Conservation (phyloP, 2,888 invertebrate genomes). For the Orchesella flavescens region DNA sequence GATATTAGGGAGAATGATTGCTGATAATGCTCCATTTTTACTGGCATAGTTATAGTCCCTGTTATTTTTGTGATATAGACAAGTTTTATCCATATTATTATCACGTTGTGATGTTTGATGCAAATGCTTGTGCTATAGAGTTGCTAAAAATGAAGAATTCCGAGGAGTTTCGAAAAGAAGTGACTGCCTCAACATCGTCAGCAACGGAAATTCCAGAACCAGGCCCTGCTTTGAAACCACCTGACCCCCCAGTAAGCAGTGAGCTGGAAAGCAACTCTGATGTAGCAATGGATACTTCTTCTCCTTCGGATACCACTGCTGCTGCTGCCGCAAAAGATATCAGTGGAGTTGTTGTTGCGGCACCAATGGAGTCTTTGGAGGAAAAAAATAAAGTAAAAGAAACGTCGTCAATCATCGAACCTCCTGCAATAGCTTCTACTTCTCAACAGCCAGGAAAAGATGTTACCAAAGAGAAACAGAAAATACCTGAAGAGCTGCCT, state of each 20-base stretch:
- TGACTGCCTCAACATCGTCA: conserved; percentile 22
- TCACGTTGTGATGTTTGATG: conserved; percentile 44
- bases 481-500: conserved; percentile 11
- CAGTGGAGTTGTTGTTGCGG: neutral
- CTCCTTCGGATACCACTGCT: neutral
- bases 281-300: neutral
- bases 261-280: neutral
- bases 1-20: no score
- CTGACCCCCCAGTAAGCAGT: conserved; percentile 8
- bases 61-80: no score
- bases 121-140: conserved; percentile 47
- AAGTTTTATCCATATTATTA: no score
- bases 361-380: neutral
- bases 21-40: no score
- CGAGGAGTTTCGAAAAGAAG: conserved; percentile 30
- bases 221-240: conserved; percentile 3
- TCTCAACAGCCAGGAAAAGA: neutral
- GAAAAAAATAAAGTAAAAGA: neutral
- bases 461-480: neutral
- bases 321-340: neutral
- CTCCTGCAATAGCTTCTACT: neutral
- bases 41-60: no score
- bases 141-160: conserved; percentile 49
- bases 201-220: conserved; percentile 13
- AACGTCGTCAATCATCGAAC: neutral